Base-by-base conservation (phyloP, 2,888 invertebrate genomes). In the Standfussiana lucernea region DNA sequence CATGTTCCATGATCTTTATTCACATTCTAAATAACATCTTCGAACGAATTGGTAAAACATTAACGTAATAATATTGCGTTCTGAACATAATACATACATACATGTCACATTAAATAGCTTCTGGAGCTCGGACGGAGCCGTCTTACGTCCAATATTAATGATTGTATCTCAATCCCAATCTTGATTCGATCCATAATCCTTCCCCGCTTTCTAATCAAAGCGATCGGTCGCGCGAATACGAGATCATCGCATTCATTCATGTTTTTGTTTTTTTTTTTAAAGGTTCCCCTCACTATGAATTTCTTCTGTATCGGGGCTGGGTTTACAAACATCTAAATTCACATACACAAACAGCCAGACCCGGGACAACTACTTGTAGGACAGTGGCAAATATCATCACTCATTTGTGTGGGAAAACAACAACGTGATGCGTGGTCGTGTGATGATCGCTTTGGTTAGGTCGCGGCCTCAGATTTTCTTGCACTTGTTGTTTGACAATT, bases 1-100 rank as follows among this genome's bases (percentile, higher is more conserved):
- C 59, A 73, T 75, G 59, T 82, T 82, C 78, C 88, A 88, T 88
- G 88, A 88, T 88, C 77, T 88, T 88, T 86, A 88, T 88, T 88
- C 47, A 73, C 64, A 79, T 79, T 66, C 69, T 72, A 81, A 64
- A 53, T 73, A 74, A 77, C 75, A 69, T 75, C 64, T 69, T 71
- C 59, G 40, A 78, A 75, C 79, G 37, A 67, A 65, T 71, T n/a
- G 13, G 5, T 64, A 65, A 75, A 79, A 79, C 65, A 75, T 64
- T 47, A 79, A 77, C 69, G 77, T 70, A 75, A 77, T 68, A 79
- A 69, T 83, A 75, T 67, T 80, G 83, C 82, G 80, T 86, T 86
- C 73, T 72, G 18, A 86, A 86, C 87, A 84, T 71, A 62, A 47
- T 67, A n/a, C n/a, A n/a, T n/a, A n/a, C n/a, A n/a, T n/a, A n/a